Conservation (phyloP, 2,797 vertebrate species). For the Zenarchopterus dispar region DNA sequence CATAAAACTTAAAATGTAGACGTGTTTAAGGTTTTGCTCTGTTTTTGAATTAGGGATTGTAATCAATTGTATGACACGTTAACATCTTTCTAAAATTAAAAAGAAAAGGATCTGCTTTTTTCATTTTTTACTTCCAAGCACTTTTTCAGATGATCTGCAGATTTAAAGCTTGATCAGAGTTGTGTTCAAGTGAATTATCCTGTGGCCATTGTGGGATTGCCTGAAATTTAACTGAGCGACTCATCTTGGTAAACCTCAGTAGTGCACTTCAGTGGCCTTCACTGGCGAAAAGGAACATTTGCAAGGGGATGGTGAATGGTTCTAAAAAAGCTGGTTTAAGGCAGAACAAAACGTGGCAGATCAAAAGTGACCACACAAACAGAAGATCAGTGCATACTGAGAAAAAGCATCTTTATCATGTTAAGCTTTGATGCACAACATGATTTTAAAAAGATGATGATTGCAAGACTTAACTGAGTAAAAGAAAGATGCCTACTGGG, state of each 20-base stretch:
- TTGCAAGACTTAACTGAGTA: not conserved
- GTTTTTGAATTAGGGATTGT: not conserved
- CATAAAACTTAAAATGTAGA: not conserved
- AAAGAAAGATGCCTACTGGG: not conserved
- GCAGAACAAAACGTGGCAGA: not conserved
- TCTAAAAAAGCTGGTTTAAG: slow-evolving; percentile 1
- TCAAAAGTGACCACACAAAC: slow-evolving; percentile 1
- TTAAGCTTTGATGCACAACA: too few relatives aligned
- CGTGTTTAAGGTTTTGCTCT: not conserved
- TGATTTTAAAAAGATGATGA: not conserved
- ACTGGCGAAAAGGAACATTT: not conserved
- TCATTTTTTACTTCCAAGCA: not conserved
- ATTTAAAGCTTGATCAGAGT: slow-evolving; percentile 4
- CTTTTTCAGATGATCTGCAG: not conserved
- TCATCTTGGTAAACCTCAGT: not conserved
- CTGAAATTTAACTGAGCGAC: not conserved
- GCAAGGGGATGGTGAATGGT: not conserved
- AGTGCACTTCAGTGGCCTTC: not conserved
- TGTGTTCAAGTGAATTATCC: slow-evolving; percentile 9
- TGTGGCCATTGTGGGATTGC: not conserved
- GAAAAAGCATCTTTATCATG: slow-evolving; percentile 1
- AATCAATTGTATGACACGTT: slow-evolving; percentile 2
- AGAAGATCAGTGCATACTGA: not conserved
- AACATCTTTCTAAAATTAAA: too few relatives aligned
- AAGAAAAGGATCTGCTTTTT: slow-evolving; percentile 2